A percentile compares a stretch with the other conserved stretches of the same genome.
These are phyloP conservation scores for Orchestia grillus DNA, from an alignment of 1,140 invertebrate genomes.

Conservation along the genomic window DNA sequence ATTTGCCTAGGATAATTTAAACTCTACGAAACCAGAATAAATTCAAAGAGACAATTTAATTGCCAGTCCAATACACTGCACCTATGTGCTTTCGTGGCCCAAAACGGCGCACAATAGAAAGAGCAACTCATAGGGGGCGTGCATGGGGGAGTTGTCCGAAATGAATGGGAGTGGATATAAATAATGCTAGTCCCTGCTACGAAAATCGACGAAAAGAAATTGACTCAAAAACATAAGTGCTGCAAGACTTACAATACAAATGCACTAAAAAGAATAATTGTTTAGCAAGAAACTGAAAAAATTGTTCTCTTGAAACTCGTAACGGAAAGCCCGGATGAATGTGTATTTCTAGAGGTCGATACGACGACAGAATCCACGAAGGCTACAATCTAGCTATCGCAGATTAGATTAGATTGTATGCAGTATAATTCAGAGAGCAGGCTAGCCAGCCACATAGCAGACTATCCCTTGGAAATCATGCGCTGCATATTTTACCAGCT, in stretches of 20 bases:
- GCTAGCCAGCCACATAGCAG: neutral
- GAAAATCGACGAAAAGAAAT: neutral
- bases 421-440: neutral
- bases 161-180: neutral
- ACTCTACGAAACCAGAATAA: neutral
- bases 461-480: neutral
- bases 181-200: neutral
- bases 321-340: neutral
- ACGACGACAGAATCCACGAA: neutral
- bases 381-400: neutral
- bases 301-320: neutral
- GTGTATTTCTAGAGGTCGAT: neutral
- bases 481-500: neutral
- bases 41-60: neutral
- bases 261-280: neutral
- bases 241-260: neutral
- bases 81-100: neutral
- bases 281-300: neutral
- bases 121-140: neutral
- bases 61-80: neutral
- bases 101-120: neutral
- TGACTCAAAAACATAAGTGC: neutral
- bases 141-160: neutral
- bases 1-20: neutral
- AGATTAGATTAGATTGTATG: conserved; percentile 41